These are phyloP conservation scores for Rapana venosa DNA, from an alignment of 2,888 invertebrate genomes.

Conservation along the genomic window DNA sequence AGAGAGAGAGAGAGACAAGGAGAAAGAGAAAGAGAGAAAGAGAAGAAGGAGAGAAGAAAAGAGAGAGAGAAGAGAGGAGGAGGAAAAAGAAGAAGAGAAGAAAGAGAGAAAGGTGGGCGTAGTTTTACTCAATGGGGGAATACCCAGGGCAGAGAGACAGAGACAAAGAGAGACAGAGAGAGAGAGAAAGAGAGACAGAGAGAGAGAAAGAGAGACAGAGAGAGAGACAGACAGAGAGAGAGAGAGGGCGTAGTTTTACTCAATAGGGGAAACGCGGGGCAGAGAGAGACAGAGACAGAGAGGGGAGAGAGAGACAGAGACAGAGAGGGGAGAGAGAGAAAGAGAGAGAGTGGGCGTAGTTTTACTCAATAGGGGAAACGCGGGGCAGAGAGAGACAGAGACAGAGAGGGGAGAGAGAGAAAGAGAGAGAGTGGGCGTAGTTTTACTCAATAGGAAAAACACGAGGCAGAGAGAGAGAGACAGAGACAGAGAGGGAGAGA, in stretches of 20 bases:
- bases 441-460: too few relatives aligned
- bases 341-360: too few relatives aligned
- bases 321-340: background rate
- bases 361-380: too few relatives aligned
- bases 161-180: background rate
- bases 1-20: background rate
- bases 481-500: background rate
- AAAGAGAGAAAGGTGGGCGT: conserved; percentile 16
- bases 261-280: background rate
- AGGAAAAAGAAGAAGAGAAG: conserved; percentile 8
- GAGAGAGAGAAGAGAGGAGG: background rate
- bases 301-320: background rate
- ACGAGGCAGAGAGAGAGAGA: background rate
- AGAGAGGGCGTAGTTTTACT: background rate
- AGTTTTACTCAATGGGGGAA: background rate
- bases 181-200: background rate
- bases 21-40: conserved; percentile 4
- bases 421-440: background rate
- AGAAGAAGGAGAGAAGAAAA: conserved; percentile 7
- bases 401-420: background rate
- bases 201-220: background rate
- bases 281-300: background rate
- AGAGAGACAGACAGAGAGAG: background rate
- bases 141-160: background rate
- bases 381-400: background rate